Percentiles rank a stretch among this genome's conserved stretches.
These are phyloP conservation scores for Chymomyza caudatula DNA, from an alignment of 2,888 invertebrate species.

Conservation along the genomic window DNA sequence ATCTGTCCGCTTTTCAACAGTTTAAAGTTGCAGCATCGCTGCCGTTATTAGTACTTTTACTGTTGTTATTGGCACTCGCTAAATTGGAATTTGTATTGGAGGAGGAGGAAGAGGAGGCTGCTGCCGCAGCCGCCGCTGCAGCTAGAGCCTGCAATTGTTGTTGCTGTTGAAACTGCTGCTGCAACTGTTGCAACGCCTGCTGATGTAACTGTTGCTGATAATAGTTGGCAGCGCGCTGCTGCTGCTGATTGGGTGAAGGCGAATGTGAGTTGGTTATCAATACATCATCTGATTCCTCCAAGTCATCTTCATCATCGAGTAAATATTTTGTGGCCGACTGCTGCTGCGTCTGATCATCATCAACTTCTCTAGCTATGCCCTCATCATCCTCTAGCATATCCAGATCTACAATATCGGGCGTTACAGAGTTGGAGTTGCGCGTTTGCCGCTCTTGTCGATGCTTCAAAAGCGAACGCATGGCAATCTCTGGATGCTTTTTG, in stretches of 20 bases:
- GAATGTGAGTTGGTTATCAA: neutral
- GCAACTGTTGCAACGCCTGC: conserved; percentile 67
- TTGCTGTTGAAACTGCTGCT: conserved; percentile 60
- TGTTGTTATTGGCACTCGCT: conserved; percentile 3
- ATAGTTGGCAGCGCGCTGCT: conserved; percentile 30
- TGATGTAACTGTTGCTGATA: conserved; percentile 67
- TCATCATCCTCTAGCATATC: conserved; percentile 51
- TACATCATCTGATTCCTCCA: conserved; percentile 19
- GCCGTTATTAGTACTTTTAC: conserved; percentile 15
- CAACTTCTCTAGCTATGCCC: neutral
- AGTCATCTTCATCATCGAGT: conserved; percentile 55
- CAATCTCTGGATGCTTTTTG: conserved; percentile 78
- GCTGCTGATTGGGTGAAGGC: conserved; percentile 5
- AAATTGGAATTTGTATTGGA: conserved; percentile 10
- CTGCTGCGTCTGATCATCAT: conserved; percentile 33
- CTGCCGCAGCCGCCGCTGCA: conserved; percentile 50
- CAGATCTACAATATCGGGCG: conserved; percentile 53
- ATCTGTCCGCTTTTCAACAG: conserved; percentile 41
- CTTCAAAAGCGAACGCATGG: conserved; percentile 75
- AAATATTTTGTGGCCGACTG: conserved; percentile 26
- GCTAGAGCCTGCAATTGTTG: conserved; percentile 53
- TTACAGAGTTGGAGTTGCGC: conserved; percentile 7
- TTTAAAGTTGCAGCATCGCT: conserved; percentile 32
- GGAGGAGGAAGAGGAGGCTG: conserved; percentile 15
- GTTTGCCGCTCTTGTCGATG: conserved; percentile 54